phyloP scores from a whole-genome alignment of 2,797 vertebrate species.

The Chelonia mydas region DNA sequence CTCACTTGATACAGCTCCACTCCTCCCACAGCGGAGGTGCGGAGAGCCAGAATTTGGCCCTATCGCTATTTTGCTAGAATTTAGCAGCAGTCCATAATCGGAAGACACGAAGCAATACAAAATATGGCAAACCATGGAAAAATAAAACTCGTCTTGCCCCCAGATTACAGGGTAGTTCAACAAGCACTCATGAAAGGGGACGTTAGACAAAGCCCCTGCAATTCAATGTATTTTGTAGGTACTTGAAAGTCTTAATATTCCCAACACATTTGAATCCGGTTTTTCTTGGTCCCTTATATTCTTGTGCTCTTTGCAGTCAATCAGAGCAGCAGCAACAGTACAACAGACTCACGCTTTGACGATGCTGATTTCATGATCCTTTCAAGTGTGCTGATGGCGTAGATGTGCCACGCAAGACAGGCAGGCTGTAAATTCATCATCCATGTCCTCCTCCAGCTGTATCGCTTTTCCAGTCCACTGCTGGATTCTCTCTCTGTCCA shows the following conservation, averaged over 20 bases:
- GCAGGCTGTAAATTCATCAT: not conserved
- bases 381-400: fast-evolving
- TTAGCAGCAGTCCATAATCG: fast-evolving
- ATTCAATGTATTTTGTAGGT: not conserved
- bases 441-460: not conserved
- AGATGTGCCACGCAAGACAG: not conserved
- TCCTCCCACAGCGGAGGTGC: not conserved
- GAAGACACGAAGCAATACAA: not conserved
- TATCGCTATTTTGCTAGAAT: fast-evolving
- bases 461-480: fast-evolving
- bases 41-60: fast-evolving
- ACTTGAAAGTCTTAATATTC: not conserved
- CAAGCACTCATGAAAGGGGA: fast-evolving
- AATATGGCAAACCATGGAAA: not conserved
- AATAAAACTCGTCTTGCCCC: not conserved
- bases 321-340: not conserved
- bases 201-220: not conserved
- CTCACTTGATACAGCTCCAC: fast-evolving
- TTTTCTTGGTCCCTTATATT: not conserved
- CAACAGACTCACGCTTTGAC: fast-evolving
- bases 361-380: fast-evolving
- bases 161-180: not conserved
- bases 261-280: not conserved
- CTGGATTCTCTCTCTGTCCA: not conserved
- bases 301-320: not conserved